Base-by-base conservation (phyloP, 2,888 invertebrate genomes). In the Chrysodeixis includens region DNA sequence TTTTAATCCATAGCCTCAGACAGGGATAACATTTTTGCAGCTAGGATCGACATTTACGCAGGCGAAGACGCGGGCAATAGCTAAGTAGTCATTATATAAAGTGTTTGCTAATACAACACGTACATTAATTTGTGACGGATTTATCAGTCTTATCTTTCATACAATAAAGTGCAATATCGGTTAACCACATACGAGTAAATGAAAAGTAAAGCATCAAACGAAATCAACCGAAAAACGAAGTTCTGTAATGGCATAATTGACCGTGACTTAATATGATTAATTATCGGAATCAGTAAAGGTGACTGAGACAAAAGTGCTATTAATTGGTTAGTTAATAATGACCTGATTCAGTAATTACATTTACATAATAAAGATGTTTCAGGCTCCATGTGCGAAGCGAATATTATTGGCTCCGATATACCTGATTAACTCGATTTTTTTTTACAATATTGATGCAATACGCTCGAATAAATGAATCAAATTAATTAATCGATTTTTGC, bases 261-360 rank as follows among this genome's bases (percentile, higher is more conserved):
- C 9, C 20, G 46, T 49, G 18, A 49, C 20, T 49, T 20, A 18
- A 46, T 46, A 18, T 46, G 18, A 46, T 18, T 1, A 49, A 49
- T 49, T 49, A 9, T 49, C 46, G 1, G 10, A 18, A 49, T 20
- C 16, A 30, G 30, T 30, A 49, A 16, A 16, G 12, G 12, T 8
- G 18, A 30, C 56, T 51, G 44, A 30, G 26, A 35, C 30, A 14
- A 35, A 62, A 54, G 18, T 53, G 56, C 18, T 32, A 62, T 60
- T 60, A 71, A 71, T 63, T 73, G 63, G 56, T 8, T 32, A 22
- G 53, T 54, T 57, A 73, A 40, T 73, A 64, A 73, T 52, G 60
- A 69, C 56, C 54, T 57, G 52, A 61, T 73, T 72, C 74, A 26
- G 20, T 69, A 60, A 72, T 69, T 72, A 46, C 74, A 61, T 73